A percentile compares a stretch with the other conserved stretches of the same genome.
Conservation (phyloP, 2,888 invertebrate species). For the Aphodius granarius region DNA sequence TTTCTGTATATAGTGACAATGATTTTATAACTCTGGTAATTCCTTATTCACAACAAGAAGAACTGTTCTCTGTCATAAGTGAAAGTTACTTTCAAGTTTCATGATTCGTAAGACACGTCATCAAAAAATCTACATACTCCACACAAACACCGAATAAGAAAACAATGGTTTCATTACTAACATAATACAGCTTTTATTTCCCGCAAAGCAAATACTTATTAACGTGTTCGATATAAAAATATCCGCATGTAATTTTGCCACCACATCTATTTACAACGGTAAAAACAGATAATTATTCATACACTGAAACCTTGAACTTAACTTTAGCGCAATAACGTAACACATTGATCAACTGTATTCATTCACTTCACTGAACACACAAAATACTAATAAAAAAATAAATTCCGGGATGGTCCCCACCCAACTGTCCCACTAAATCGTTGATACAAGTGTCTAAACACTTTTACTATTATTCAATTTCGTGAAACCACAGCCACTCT, state of each 20-base stretch:
- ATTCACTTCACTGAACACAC: no score
- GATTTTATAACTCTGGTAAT: no score
- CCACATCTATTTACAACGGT: background rate
- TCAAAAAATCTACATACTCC: background rate
- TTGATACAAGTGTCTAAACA: no score
- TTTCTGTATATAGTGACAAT: no score
- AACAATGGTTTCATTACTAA: background rate
- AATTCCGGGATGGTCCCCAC: no score
- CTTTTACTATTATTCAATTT: no score
- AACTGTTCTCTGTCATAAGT: slow-evolving; percentile 8
- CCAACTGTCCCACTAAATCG: no score
- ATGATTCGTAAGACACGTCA: background rate
- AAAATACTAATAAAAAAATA: no score
- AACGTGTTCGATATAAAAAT: background rate
- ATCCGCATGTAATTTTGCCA: no score
- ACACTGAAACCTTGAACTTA: slow-evolving; percentile 26
- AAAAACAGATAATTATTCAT: background rate
- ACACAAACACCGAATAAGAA: no score
- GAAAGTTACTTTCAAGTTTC: slow-evolving; percentile 26
- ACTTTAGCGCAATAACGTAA: background rate
- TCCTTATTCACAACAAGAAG: background rate
- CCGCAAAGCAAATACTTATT: background rate
- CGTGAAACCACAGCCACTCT: no score
- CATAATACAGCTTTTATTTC: background rate
- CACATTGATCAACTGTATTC: background rate